Evolutionary conservation across 2,888 invertebrate species (phyloP).

Genomic region (Thecocarcelia acutangulata): DNA sequence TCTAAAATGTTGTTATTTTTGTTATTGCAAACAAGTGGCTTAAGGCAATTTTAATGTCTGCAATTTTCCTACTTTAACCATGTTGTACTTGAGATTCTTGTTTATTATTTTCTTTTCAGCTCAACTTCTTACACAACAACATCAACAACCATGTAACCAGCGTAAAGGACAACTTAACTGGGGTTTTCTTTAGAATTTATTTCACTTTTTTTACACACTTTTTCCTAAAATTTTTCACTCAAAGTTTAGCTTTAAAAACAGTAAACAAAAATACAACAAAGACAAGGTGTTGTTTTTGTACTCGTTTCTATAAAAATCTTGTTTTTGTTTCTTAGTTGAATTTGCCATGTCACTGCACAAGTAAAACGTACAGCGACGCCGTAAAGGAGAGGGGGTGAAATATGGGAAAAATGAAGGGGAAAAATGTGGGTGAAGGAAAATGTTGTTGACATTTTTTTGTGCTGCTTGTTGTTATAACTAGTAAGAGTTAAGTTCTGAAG

Average conservation of each 20-base stretch:
- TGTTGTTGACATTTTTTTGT: constrained; percentile 66
- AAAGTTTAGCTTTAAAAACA: constrained; percentile 48
- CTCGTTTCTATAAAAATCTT: constrained; percentile 40
- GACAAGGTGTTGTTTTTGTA: constrained; percentile 23
- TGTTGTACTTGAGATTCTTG: constrained; percentile 57
- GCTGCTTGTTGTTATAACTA: constrained; percentile 2
- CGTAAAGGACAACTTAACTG: constrained; percentile 33
- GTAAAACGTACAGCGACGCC: not conserved
- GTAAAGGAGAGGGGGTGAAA: not conserved
- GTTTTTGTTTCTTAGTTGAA: constrained; percentile 29
- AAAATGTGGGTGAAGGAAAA: constrained; percentile 68
- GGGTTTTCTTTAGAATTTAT: constrained; percentile 35
- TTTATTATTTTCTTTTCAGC: constrained; percentile 19
- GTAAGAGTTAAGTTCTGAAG: constrained; percentile 42
- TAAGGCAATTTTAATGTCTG: constrained; percentile 69
- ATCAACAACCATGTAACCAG: not conserved
- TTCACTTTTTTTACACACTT: constrained; percentile 29
- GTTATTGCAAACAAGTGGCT: constrained; percentile 68
- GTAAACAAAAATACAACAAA: not conserved
- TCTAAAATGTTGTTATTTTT: constrained; percentile 60
- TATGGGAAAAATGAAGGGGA: constrained; percentile 4
- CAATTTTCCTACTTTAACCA: constrained; percentile 65
- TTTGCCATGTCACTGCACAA: constrained; percentile 1
- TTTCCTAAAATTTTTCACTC: constrained; percentile 7
- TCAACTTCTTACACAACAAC: constrained; percentile 7